Percentiles rank a stretch among this genome's conserved stretches.
Conservation (phyloP, 2,888 invertebrate species). For the Hedychridium roseum region DNA sequence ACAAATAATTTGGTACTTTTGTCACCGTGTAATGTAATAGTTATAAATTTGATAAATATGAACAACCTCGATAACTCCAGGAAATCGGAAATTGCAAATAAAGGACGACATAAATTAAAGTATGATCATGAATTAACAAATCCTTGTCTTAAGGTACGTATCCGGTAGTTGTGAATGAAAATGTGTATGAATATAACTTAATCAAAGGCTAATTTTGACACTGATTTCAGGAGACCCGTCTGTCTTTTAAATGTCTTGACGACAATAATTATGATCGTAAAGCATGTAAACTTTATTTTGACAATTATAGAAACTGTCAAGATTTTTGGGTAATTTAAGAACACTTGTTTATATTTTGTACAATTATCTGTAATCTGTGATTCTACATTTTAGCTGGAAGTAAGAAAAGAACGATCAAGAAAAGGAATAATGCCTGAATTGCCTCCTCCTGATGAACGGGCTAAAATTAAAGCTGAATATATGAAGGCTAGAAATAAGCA, state of each 20-base stretch:
- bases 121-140: constrained; percentile 47
- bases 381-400: constrained; percentile 67
- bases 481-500: constrained; percentile 44
- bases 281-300: constrained; percentile 74
- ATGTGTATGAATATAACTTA: constrained; percentile 2
- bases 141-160: constrained; percentile 63
- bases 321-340: constrained; percentile 80
- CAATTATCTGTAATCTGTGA: constrained; percentile 6
- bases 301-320: constrained; percentile 81
- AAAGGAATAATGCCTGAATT: constrained; percentile 74
- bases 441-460: constrained; percentile 76
- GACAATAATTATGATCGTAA: constrained; percentile 73
- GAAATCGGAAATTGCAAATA: too few relatives aligned
- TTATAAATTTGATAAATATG: too few relatives aligned
- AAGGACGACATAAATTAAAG: too few relatives aligned
- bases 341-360: background rate
- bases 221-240: constrained; percentile 74
- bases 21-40: too few relatives aligned
- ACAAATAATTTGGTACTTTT: too few relatives aligned
- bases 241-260: constrained; percentile 76
- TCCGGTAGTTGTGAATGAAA: background rate
- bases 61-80: too few relatives aligned
- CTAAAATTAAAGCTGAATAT: constrained; percentile 72
- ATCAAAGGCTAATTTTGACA: constrained; percentile 11
- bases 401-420: constrained; percentile 69